These are phyloP conservation scores for Mormyrops boulengeri DNA, from an alignment of 2,797 vertebrate species.

Conservation along the genomic window DNA sequence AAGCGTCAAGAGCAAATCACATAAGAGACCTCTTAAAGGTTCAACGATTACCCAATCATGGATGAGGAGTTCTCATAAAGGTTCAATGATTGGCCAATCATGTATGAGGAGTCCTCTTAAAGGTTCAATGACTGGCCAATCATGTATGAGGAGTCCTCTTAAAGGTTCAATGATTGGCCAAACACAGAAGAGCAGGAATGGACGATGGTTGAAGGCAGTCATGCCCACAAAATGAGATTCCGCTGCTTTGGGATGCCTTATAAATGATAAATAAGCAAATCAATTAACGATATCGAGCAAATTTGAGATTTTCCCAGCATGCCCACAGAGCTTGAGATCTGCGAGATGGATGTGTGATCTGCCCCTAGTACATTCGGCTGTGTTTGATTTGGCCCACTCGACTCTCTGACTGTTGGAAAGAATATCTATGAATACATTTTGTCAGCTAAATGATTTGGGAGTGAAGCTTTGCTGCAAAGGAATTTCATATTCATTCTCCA, in stretches of 20 bases:
- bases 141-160: not conserved
- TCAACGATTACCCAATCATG: not conserved
- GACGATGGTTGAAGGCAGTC: not conserved
- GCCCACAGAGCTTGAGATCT: not conserved
- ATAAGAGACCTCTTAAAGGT: not conserved
- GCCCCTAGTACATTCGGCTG: not conserved
- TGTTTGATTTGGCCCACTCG: not conserved
- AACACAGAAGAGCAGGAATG: not conserved
- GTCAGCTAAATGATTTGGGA: not conserved
- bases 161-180: not conserved
- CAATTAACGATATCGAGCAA: not conserved
- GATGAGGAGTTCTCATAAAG: not conserved
- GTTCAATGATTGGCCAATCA: not conserved
- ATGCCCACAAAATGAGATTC: not conserved
- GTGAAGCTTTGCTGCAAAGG: not conserved
- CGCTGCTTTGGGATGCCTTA: not conserved
- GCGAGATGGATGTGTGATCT: not conserved
- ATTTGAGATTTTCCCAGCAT: not conserved
- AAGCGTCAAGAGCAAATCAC: not conserved
- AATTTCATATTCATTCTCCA: not conserved
- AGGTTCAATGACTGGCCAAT: not conserved
- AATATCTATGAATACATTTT: not conserved
- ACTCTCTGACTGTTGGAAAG: not conserved
- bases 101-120: not conserved
- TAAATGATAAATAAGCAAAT: not conserved